Evolutionary conservation across 2,797 vertebrate genomes (phyloP), one percentile per base, ranked within the genome.

Genomic region (Helostoma temminkii): DNA sequence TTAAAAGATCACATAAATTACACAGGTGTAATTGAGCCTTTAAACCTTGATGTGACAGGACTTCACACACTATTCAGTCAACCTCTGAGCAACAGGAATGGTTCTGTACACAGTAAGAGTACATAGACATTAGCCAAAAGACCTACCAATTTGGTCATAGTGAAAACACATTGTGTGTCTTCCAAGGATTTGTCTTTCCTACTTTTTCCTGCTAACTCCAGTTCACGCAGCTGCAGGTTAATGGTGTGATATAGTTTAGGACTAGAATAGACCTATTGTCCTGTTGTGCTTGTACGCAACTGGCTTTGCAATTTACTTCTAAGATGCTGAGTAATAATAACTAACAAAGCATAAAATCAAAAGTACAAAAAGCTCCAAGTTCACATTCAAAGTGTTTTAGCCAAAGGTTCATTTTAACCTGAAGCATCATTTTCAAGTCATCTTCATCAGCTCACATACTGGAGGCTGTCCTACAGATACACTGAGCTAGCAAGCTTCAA

Each of bases 361-460:
- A 81, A 58, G 18, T 43, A 72, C 28, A 39, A 74, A 39, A 77
- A 47, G 30, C 48, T 71, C 25, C 22, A 50, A 77, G 46, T 78
- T 88, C 72, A 88, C 81, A 84, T 87, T 90, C 76, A 89, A 77
- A 59, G 65, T 72, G 56, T 66, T 66, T 71, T 79, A 78, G 55
- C 36, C 60, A 50, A 56, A 70, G 34, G 30, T 74, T 80, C 5
- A 2, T 61, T 72, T 41, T 24, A 66, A 71, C 74, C 62, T 54
- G 53, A 75, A 80, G 47, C 46, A 28, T 74, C 10, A 28, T 77
- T 74, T 83, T 85, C 76, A 86, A 87, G 76, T 82, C 58, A 14
- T 63, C 49, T 12, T 76, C 48, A 55, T 75, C 26, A 48, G 72
- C 66, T 71, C 64, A 41, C 19, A 50, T 37, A 60, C 42, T 1